Conservation (phyloP, 2,113 vertebrate species). For the Geothlypis trichas region DNA sequence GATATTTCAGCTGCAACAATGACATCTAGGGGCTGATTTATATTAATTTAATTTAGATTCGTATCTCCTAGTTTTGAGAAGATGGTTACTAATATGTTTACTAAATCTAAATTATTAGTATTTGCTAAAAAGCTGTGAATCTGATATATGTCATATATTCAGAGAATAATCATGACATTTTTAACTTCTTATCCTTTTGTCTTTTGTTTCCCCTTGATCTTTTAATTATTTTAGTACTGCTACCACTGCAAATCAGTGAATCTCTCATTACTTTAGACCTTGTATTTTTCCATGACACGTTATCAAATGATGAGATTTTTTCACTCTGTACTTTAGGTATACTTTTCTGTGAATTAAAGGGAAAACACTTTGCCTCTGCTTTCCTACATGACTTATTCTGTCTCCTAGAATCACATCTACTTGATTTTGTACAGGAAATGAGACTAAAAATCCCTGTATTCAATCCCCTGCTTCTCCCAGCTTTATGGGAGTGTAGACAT, state of each 20-base stretch:
- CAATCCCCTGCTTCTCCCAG: not conserved
- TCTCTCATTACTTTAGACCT: not conserved
- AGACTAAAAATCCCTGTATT: not conserved
- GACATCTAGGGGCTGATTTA: conserved; percentile 75
- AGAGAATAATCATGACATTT: conserved; percentile 2
- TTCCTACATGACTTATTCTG: not conserved
- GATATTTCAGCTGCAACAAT: conserved; percentile 73
- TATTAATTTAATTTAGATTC: conserved; percentile 60
- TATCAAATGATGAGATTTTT: not conserved
- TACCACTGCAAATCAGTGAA: not conserved
- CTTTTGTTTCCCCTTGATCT: conserved; percentile 11
- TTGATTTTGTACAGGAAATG: not conserved
- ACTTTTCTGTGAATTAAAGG: not conserved
- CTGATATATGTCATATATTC: not conserved
- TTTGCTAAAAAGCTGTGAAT: conserved; percentile 28
- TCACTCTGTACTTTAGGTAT: not conserved
- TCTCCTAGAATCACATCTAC: not conserved
- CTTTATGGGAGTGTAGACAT: not conserved
- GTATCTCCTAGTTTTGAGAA: not conserved
- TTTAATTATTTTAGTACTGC: conserved; percentile 6
- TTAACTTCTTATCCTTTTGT: not conserved
- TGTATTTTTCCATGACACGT: not conserved
- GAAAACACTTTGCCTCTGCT: not conserved
- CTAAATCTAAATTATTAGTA: conserved; percentile 27
- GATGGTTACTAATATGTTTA: conserved; percentile 19